phyloP scores from a whole-genome alignment of 2,113 vertebrate genomes.

The Misgurnus mizolepis region DNA sequence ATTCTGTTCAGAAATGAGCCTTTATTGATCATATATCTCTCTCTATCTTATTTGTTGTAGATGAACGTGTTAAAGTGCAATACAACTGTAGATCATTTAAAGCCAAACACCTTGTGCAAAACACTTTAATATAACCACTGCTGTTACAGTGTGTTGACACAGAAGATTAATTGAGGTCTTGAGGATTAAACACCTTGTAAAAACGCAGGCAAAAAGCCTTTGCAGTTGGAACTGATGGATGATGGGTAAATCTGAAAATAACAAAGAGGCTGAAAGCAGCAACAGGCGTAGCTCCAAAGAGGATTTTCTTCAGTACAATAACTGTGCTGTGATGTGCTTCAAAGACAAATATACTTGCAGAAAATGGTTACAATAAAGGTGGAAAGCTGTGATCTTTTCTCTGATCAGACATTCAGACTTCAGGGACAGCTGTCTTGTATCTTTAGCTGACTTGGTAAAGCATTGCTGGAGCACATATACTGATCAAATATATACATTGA shows the following conservation, averaged over 20 bases:
- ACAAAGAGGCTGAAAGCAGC: neutral
- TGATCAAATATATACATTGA: neutral
- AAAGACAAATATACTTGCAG: neutral
- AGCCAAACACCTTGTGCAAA: neutral
- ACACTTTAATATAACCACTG: neutral
- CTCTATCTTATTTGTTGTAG: no score
- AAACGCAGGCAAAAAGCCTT: neutral
- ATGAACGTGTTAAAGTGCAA: no score
- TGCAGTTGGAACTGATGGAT: conserved; percentile 4
- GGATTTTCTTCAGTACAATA: neutral
- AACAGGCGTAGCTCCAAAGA: conserved; percentile 2
- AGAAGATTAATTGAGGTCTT: neutral
- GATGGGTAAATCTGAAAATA: neutral
- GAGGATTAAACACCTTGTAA: neutral
- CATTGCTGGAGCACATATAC: neutral
- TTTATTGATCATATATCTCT: no score
- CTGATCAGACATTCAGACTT: conserved; percentile 13
- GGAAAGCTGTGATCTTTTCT: conserved; percentile 20
- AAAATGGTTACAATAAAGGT: conserved; percentile 4
- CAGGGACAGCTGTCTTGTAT: neutral
- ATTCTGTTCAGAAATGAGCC: no score
- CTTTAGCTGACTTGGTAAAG: neutral
- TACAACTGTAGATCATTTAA: neutral
- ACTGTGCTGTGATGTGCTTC: neutral
- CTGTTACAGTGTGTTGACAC: neutral